Evolutionary conservation across 2,797 vertebrate species (phyloP), one percentile per base, ranked within the genome.

Genomic region (Diceros bicornis): DNA sequence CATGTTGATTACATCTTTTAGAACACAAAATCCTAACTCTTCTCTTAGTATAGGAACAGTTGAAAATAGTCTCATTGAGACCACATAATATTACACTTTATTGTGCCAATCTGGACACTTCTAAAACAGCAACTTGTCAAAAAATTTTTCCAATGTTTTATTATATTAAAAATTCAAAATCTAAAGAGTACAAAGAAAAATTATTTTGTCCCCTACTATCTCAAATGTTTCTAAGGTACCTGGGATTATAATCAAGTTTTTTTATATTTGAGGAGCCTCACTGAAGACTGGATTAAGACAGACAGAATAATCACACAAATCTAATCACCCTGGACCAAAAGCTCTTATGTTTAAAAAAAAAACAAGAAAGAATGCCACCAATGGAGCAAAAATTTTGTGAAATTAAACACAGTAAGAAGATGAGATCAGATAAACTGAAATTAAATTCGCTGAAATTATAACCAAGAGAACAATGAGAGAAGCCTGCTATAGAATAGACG

Each of bases 201-300:
- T 77, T 66, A 92, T 41, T 59, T 91, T 82, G 50, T 52, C 41
- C 21, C 62, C 59, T 94, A 50, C 9, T 94, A 59, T 68, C 21
- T 66, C 82, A 81, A 91, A 81, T 94, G n/a, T 88, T 96, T 96
- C 75, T 75, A 44, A 90, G 14, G 37, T 88, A 95, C n/a, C 50
- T 69, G 13, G 25, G 32, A 79, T 81, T 90, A 79, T 13, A 93
- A 69, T 25, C 52, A 91, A 64, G 29, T 64, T 94, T 66, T 47
- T 64, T 79, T 83, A 61, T 59, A 83, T 55, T n/a, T 85, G n/a
- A 93, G 86, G n/a, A 94, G 18, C 25, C 64, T 94, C 57, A 64
- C 29, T 89, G 52, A 96, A 89, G 68, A 68, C 59, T 41, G 13
- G 41, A 69, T 61, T 86, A 75, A 87, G 17, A 83, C n/a, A 7